phyloP scores from a whole-genome alignment of 2,113 vertebrate species.

The Acrocephalus arundinaceus region DNA sequence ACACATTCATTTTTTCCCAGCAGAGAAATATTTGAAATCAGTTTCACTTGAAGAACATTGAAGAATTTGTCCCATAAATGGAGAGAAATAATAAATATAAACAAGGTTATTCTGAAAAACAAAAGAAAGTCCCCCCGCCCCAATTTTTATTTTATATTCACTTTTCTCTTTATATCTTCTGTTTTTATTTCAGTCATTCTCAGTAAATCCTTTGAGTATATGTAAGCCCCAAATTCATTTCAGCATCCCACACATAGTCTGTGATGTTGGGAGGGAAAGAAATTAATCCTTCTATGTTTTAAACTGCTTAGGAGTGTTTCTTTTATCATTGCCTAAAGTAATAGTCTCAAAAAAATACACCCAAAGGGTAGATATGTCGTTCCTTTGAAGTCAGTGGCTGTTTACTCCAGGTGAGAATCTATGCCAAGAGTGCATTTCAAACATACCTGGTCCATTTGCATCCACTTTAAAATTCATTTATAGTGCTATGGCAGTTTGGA shows the following conservation, averaged over 20 bases:
- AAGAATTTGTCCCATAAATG: not conserved
- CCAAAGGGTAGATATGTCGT: not conserved
- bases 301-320: not conserved
- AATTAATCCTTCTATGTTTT: not conserved
- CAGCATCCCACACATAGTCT: not conserved
- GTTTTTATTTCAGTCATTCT: not conserved
- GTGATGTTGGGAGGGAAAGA: constrained; percentile 20
- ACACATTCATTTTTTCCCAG: not conserved
- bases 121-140: not conserved
- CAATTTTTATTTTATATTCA: not conserved
- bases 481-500: not conserved
- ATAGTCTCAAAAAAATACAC: not conserved
- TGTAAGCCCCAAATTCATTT: not conserved
- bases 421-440: not conserved
- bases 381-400: constrained; percentile 33
- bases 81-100: not conserved
- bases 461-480: constrained; percentile 1
- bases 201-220: not conserved
- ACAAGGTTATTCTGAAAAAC: not conserved
- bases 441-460: constrained; percentile 37
- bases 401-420: not conserved
- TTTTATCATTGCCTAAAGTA: constrained; percentile 35
- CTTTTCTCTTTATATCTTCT: not conserved
- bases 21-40: not conserved
- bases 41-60: not conserved